Percentiles rank a stretch among this genome's conserved stretches.
Evolutionary conservation across 2,888 invertebrate species (phyloP).

Genomic region (Agriotes lineatus): DNA sequence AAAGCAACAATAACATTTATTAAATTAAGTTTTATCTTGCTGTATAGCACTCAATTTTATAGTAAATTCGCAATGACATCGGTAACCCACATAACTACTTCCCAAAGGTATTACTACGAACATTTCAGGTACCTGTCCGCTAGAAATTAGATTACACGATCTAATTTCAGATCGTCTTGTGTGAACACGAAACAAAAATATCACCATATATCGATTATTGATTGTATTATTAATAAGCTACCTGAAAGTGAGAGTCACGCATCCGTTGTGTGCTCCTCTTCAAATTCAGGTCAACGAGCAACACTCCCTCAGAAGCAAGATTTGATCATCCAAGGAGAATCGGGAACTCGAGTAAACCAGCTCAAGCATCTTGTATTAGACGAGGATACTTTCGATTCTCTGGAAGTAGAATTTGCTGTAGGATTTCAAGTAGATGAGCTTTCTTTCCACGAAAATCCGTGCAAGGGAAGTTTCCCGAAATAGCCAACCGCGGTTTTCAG

Average conservation of each 20-base stretch:
- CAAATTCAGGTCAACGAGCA: slow-evolving; percentile 20
- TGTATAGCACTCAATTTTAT: no score
- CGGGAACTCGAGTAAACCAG: slow-evolving; percentile 9
- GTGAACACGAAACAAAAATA: slow-evolving; percentile 7
- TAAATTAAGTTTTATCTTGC: no score
- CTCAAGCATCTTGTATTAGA: slow-evolving; percentile 8
- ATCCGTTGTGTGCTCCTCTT: slow-evolving; percentile 8
- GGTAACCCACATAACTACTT: no score
- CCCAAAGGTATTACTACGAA: no score
- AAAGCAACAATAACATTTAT: no score
- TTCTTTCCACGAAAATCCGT: background rate
- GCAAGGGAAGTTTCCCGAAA: background rate
- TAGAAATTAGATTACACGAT: no score
- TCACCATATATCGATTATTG: slow-evolving; percentile 13
- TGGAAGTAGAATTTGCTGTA: background rate
- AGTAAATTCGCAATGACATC: no score
- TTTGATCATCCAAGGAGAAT: slow-evolving; percentile 18
- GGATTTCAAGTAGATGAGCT: background rate
- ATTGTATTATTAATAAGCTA: slow-evolving; percentile 19
- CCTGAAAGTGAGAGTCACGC: slow-evolving; percentile 22
- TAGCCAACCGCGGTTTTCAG: no score
- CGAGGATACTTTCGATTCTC: background rate
- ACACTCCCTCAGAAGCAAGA: slow-evolving; percentile 1
- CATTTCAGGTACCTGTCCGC: no score
- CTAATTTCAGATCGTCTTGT: background rate